These are phyloP conservation scores for Caenorhabditis sulstoni DNA, from an alignment of 2,888 invertebrate species.

Conservation along the genomic window DNA sequence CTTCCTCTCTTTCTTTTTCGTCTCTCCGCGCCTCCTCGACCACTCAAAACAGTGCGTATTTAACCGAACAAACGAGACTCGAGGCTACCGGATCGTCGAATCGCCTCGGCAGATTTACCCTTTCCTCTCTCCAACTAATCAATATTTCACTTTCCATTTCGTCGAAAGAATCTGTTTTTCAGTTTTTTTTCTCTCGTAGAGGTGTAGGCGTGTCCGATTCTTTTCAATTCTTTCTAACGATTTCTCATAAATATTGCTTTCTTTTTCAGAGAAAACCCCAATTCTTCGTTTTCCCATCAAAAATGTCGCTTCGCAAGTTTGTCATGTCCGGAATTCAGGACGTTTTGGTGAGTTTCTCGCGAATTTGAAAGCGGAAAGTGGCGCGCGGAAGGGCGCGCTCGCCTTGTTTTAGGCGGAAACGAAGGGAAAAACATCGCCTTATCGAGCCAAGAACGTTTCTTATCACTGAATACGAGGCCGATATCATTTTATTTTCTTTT, in stretches of 20 bases:
- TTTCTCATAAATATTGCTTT: constrained; percentile 3
- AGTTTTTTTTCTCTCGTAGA: neutral
- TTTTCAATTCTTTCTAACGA: neutral
- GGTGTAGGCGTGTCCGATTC: neutral
- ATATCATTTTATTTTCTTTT: no score
- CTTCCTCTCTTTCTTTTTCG: constrained; percentile 19
- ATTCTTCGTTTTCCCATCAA: neutral
- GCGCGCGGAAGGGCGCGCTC: no score
- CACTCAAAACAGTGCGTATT: constrained; percentile 60
- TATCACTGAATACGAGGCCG: no score
- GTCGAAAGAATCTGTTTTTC: neutral
- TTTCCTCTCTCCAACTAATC: neutral
- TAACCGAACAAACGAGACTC: constrained; percentile 36
- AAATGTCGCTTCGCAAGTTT: constrained; percentile 61
- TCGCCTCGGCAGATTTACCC: constrained; percentile 17
- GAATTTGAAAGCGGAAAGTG: neutral
- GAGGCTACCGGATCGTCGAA: no score
- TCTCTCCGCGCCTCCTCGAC: constrained; percentile 2
- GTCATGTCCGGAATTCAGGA: constrained; percentile 66
- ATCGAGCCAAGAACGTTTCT: no score
- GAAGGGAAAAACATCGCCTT: no score
- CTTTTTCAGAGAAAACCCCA: constrained; percentile 7
- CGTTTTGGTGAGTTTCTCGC: constrained; percentile 52
- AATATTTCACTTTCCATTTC: neutral
- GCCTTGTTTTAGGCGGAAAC: no score